Evolutionary conservation across 2,797 vertebrate species (phyloP).

Genomic region (Anisognathus igniventris): DNA sequence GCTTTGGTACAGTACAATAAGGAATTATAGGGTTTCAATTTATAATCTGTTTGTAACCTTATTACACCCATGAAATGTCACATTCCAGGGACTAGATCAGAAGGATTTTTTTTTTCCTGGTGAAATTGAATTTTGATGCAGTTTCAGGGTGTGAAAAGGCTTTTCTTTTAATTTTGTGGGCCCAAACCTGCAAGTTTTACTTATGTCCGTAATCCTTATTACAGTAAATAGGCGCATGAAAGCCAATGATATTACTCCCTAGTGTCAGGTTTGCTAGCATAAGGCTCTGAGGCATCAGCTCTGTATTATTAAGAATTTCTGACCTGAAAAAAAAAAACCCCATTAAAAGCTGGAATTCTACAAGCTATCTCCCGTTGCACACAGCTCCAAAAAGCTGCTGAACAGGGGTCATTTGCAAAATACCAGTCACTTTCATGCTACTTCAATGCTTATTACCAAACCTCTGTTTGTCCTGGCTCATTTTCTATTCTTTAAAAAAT

Average conservation of each 20-base stretch:
- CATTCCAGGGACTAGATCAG: constrained; percentile 70
- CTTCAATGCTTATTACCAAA: constrained; percentile 16
- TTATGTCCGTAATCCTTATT: constrained; percentile 51
- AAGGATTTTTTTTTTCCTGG: constrained; percentile 56
- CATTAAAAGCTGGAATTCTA: constrained; percentile 20
- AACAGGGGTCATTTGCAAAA: constrained; percentile 35
- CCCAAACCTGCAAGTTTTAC: constrained; percentile 59
- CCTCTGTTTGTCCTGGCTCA: not conserved
- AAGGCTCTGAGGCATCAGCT: constrained; percentile 39
- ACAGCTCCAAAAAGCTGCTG: constrained; percentile 19
- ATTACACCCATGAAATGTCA: constrained; percentile 73
- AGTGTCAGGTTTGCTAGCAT: constrained; percentile 31
- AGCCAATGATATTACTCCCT: constrained; percentile 44
- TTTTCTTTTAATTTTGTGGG: constrained; percentile 46
- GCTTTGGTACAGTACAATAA: constrained; percentile 68
- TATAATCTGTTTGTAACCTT: constrained; percentile 74
- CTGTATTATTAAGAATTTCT: constrained; percentile 44
- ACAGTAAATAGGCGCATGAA: constrained; percentile 48
- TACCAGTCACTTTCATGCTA: constrained; percentile 43
- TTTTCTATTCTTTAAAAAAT: not conserved
- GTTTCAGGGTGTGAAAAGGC: constrained; percentile 44
- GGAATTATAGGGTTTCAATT: constrained; percentile 70
- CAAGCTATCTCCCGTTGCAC: constrained; percentile 21
- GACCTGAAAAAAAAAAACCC: not conserved
- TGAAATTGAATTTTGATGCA: constrained; percentile 67